Conservation (phyloP, 2,888 invertebrate species). For the Meghimatium bilineatum region DNA sequence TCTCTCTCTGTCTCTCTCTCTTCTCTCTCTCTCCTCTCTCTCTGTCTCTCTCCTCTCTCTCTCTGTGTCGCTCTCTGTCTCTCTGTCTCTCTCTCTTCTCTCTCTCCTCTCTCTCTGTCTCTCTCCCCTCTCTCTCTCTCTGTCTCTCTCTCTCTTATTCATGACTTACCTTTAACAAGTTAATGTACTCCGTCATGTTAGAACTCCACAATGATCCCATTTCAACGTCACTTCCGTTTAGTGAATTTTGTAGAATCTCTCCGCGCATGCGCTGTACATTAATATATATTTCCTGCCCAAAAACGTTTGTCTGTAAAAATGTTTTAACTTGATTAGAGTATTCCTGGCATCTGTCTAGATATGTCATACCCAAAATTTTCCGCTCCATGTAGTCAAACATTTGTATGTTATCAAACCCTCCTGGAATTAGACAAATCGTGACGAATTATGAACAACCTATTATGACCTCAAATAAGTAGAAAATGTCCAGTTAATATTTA, state of each 20-base stretch:
- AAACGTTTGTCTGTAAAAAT: constrained; percentile 43
- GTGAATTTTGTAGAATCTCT: constrained; percentile 52
- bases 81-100: neutral
- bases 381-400: constrained; percentile 60
- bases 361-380: constrained; percentile 55
- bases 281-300: constrained; percentile 40
- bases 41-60: no score
- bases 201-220: constrained; percentile 62
- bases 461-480: no score
- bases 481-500: no score
- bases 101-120: neutral
- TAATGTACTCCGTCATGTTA: constrained; percentile 65
- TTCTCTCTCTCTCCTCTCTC: neutral
- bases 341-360: constrained; percentile 53
- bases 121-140: neutral
- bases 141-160: neutral
- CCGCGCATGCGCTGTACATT: constrained; percentile 54
- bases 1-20: no score
- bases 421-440: constrained; percentile 49
- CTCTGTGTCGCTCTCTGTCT: no score
- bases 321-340: constrained; percentile 49
- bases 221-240: constrained; percentile 49
- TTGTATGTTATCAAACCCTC: constrained; percentile 54
- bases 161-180: constrained; percentile 56
- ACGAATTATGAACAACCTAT: no score